Conservation (phyloP, 1,140 invertebrate species). For the Carposina sasakii region DNA sequence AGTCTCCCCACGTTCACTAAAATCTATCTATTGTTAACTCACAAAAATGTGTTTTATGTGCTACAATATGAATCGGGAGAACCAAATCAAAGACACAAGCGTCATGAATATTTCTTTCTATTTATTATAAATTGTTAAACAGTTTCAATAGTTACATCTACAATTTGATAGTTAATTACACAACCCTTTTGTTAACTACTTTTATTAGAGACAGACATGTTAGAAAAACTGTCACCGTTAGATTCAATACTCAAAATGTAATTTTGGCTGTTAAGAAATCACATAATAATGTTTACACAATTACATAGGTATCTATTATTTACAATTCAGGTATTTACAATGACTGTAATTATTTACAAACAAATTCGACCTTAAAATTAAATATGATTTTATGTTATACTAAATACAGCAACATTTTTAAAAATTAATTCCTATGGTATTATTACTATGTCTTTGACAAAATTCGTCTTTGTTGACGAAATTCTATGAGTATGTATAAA, state of each 20-base stretch:
- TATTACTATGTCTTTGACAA: conserved; percentile 29
- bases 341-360: too few relatives aligned
- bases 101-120: conserved; percentile 53
- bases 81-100: too few relatives aligned
- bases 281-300: conserved; percentile 11
- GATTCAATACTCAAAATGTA: conserved; percentile 26
- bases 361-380: too few relatives aligned
- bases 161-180: conserved; percentile 63
- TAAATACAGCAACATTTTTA: too few relatives aligned
- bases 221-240: conserved; percentile 11
- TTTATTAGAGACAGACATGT: conserved; percentile 22
- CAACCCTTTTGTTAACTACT: conserved; percentile 58
- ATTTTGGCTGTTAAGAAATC: conserved; percentile 32
- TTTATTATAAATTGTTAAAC: conserved; percentile 57
- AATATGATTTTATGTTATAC: too few relatives aligned
- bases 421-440: too few relatives aligned
- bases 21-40: too few relatives aligned
- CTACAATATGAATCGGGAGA: too few relatives aligned
- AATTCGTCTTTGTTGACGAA: too few relatives aligned
- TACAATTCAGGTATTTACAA: conserved; percentile 33
- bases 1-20: too few relatives aligned
- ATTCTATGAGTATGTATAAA: too few relatives aligned
- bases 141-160: conserved; percentile 57
- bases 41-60: too few relatives aligned
- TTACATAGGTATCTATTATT: conserved; percentile 20